Evolutionary conservation across 2,797 vertebrate species (phyloP), one percentile per base, ranked within the genome.

Genomic region (Sebastes minor): DNA sequence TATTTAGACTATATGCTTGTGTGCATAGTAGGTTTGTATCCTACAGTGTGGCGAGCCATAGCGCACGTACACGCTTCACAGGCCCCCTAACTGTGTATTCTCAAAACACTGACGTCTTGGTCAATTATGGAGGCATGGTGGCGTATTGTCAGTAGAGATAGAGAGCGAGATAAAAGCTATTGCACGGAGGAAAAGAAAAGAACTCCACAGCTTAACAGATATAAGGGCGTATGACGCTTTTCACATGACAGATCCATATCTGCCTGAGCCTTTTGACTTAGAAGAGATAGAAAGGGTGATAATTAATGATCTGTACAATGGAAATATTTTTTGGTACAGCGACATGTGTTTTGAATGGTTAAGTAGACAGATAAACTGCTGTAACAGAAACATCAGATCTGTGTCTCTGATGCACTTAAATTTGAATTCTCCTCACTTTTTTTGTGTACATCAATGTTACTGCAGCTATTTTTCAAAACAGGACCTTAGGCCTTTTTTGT

Each of bases 81-180:
- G 49, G 49, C 20, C 20, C 49, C 49, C 20, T 20, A 49, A 82
- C 74, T 83, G 85, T 83, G 70, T 88, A 71, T 87, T 92, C 83
- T 92, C 85, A 91, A 86, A 93, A 91, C 90, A 91, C 71, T 76
- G 76, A 89, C 35, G 33, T 91, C 80, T 85, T 75, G 55, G 32
- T 85, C 80, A 88, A 70, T 74, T 63, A 81, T 89, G 70, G 71
- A 88, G 84, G 81, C 67, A 95, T 95, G 88, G 91, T 89, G 95
- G 94, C 65, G 35, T 49, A 95, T 92, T 95, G 94, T 94, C 72
- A 80, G 68, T 66, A 22, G 64, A 94, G 91, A 93, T 91, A 85
- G 78, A 87, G 70, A 82, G 72, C 20, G 8, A 84, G 86, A 94
- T 90, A 86, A 90, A 74, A 64, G 38, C 67, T 78, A 35, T 70